Evolutionary conservation across 2,888 invertebrate species (phyloP).

Genomic region (Elegia similella): DNA sequence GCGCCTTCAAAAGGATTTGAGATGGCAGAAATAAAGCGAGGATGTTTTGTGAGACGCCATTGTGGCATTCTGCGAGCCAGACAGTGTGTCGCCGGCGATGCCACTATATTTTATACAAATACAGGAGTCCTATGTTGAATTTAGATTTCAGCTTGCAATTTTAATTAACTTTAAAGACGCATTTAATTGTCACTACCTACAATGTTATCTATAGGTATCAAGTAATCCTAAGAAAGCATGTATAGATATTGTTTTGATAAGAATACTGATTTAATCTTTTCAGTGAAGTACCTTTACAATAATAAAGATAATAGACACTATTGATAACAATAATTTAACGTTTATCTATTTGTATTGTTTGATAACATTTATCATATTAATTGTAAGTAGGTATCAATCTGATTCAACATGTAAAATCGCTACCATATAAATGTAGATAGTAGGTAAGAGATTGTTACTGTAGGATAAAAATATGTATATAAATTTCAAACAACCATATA

Average conservation of each 20-base stretch:
- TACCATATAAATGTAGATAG: slow-evolving; percentile 25
- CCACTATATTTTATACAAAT: neutral
- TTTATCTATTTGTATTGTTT: slow-evolving; percentile 73
- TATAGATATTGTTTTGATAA: slow-evolving; percentile 51
- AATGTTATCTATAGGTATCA: slow-evolving; percentile 15
- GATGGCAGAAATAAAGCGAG: slow-evolving; percentile 59
- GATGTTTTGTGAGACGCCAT: slow-evolving; percentile 50
- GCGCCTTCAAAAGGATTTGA: slow-evolving; percentile 70
- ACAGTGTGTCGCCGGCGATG: slow-evolving; percentile 63
- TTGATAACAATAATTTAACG: slow-evolving; percentile 70
- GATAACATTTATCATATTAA: slow-evolving; percentile 71
- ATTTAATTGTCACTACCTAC: neutral
- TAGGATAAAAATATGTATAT: neutral
- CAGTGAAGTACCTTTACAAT: slow-evolving; percentile 69
- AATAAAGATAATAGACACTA: slow-evolving; percentile 73
- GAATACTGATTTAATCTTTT: slow-evolving; percentile 69
- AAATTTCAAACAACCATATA: neutral
- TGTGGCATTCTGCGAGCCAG: slow-evolving; percentile 52
- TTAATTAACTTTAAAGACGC: neutral
- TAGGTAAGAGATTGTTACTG: no score
- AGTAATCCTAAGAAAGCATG: slow-evolving; percentile 23
- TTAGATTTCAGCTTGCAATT: neutral
- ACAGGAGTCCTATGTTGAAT: neutral
- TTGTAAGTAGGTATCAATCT: slow-evolving; percentile 55
- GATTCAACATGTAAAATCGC: slow-evolving; percentile 46